These are phyloP conservation scores for Neoaliturus tenellus DNA, from an alignment of 2,888 invertebrate species.

Conservation along the genomic window DNA sequence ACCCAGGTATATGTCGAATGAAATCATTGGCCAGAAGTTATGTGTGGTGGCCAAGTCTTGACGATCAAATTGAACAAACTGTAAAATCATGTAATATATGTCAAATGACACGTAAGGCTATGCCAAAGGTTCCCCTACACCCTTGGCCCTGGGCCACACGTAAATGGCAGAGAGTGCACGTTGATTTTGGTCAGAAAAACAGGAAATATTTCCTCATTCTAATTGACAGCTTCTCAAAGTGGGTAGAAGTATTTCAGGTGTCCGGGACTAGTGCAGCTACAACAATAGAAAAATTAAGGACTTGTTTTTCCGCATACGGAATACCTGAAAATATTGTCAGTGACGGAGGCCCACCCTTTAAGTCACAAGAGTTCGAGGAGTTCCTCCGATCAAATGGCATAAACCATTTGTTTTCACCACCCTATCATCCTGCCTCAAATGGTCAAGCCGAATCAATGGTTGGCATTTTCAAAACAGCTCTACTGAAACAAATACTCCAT, in stretches of 20 bases:
- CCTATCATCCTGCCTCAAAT: conserved; percentile 60
- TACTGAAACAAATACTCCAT: conserved; percentile 45
- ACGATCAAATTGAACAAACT: no score
- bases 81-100: no score
- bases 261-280: not conserved
- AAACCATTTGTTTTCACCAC: not conserved
- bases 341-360: conserved; percentile 31
- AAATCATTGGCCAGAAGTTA: no score
- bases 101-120: no score
- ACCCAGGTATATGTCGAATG: no score
- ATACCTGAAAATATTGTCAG: not conserved
- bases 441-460: not conserved
- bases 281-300: conserved; percentile 2
- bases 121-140: no score
- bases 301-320: conserved; percentile 23
- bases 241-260: conserved; percentile 56
- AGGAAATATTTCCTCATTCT: no score
- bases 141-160: no score
- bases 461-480: conserved; percentile 59
- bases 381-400: conserved; percentile 37
- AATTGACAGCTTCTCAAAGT: conserved; percentile 58
- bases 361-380: conserved; percentile 18
- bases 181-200: no score
- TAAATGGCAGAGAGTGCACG: no score
- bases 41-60: no score